Conservation (phyloP, 2,113 vertebrate species). For the Acinonyx jubatus region DNA sequence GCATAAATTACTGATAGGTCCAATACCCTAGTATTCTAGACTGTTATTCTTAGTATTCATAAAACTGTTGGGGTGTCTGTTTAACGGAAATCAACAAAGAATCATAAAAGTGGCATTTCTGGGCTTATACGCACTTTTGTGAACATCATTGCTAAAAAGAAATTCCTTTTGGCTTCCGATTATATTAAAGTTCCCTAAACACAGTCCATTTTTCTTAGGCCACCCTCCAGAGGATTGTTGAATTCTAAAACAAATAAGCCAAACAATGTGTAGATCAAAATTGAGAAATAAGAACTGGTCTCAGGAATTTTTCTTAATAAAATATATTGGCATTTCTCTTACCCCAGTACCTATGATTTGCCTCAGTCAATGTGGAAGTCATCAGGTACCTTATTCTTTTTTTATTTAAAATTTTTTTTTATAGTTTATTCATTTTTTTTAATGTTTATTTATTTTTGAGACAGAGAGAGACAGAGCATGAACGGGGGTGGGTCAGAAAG, state of each 20-base stretch:
- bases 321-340: background rate
- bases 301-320: background rate
- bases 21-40: background rate
- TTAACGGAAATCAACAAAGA: conserved; percentile 37
- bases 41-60: conserved; percentile 24
- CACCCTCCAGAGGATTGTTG: background rate
- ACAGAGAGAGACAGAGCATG: no score
- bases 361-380: background rate
- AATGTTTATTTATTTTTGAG: no score
- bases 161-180: background rate
- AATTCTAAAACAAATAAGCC: conserved; percentile 25
- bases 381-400: background rate
- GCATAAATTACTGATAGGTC: background rate
- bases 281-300: background rate
- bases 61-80: background rate
- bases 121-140: background rate
- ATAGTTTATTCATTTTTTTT: no score
- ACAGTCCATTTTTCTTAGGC: background rate
- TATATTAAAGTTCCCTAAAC: conserved; percentile 1
- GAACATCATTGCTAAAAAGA: background rate
- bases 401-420: no score
- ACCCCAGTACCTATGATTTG: background rate
- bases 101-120: background rate
- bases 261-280: background rate
- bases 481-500: no score